These are phyloP conservation scores for Anas platyrhynchos DNA, from an alignment of 2,113 vertebrate genomes.

Conservation along the genomic window DNA sequence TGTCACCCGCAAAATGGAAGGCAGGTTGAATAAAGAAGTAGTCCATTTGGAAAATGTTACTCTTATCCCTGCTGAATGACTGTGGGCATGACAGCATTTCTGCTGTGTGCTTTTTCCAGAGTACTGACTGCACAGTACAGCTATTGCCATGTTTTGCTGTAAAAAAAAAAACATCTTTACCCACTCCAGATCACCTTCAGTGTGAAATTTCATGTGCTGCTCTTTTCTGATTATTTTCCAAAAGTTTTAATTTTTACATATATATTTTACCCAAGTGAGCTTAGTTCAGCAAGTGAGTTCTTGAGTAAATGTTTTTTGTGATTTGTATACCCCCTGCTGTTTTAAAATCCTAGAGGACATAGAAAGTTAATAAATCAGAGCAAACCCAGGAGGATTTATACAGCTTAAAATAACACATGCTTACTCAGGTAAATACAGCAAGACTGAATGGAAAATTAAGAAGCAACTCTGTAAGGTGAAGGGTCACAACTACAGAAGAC, in stretches of 20 bases:
- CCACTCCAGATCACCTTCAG: not conserved
- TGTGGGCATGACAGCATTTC: not conserved
- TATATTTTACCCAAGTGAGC: not conserved
- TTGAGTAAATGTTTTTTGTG: not conserved
- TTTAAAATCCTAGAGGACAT: not conserved
- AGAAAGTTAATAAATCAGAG: not conserved
- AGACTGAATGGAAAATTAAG: not conserved
- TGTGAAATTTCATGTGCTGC: not conserved
- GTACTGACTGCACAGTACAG: not conserved
- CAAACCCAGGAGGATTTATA: not conserved
- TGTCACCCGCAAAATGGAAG: not conserved
- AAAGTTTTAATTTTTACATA: not conserved
- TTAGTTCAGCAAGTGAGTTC: not conserved
- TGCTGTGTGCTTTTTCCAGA: not conserved
- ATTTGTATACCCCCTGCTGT: not conserved
- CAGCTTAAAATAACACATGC: not conserved
- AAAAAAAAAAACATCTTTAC: not conserved
- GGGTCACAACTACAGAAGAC: not conserved
- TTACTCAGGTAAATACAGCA: not conserved
- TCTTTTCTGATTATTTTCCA: not conserved
- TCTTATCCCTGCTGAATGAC: not conserved
- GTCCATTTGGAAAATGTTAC: not conserved
- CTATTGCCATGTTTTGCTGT: not conserved
- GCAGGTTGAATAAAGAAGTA: not conserved
- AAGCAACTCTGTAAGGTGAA: accelerated